phyloP scores from a whole-genome alignment of 2,888 invertebrate species.

The Ectemnius lituratus region DNA sequence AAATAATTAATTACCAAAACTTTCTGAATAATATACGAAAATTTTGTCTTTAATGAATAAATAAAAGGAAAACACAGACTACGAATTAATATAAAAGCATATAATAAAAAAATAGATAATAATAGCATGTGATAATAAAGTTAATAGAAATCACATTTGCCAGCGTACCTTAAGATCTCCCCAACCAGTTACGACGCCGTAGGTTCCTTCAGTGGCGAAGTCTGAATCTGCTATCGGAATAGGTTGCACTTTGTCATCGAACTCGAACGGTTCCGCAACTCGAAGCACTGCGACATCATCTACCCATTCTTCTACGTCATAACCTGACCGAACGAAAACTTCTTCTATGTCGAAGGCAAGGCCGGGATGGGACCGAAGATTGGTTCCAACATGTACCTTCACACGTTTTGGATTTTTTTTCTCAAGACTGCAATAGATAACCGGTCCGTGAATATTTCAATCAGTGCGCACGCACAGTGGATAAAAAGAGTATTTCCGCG shows the following conservation, averaged over 20 bases:
- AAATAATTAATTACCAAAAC: too few species aligned
- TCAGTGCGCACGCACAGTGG: too few species aligned
- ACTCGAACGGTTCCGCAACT: constrained; percentile 57
- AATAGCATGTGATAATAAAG: background rate
- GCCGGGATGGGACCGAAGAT: constrained; percentile 1
- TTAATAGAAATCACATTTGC: background rate
- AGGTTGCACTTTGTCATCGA: constrained; percentile 58
- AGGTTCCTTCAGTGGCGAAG: constrained; percentile 16
- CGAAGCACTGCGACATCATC: constrained; percentile 67
- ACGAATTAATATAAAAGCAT: too few species aligned
- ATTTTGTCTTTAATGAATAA: too few species aligned
- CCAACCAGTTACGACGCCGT: constrained; percentile 65
- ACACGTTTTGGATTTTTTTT: background rate
- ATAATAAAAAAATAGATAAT: background rate
- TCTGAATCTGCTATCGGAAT: constrained; percentile 50
- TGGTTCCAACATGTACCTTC: constrained; percentile 31
- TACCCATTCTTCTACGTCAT: constrained; percentile 6
- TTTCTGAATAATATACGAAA: too few species aligned
- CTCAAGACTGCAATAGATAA: too few species aligned
- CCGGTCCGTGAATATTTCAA: too few species aligned
- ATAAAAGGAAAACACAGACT: too few species aligned
- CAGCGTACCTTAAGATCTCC: constrained; percentile 57
- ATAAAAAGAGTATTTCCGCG: too few species aligned
- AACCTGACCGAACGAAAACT: constrained; percentile 43
- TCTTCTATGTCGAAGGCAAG: background rate